Base-by-base conservation (phyloP, 2,888 invertebrate genomes). In the Drosophila hamatofila region DNA sequence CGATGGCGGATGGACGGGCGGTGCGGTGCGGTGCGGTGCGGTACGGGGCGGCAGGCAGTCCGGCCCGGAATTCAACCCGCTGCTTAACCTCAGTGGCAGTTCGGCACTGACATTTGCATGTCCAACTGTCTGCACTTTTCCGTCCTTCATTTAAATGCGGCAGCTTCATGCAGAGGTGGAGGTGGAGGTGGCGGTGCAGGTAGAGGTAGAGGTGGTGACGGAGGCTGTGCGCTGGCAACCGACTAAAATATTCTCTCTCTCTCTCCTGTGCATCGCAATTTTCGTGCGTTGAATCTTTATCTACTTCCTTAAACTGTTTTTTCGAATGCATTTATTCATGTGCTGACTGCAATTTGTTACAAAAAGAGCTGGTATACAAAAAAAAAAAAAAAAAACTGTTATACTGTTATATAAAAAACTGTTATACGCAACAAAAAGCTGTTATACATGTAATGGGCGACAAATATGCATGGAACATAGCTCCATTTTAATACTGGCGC, bases 91-190 rank as follows among this genome's bases (percentile, higher is more conserved):
- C 68, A 68, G 27, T 30, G 48, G 27, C 60, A 52, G 54, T 42
- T 56, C 67, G 75, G 72, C 76, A 75, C 79, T 90, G 79, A 78
- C 84, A 79, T 89, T 80, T 90, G 66, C 80, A 78, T 83, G 87
- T 88, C 75, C 85, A 78, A 88, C 75, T 88, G 86, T 77, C 83
- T 78, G 87, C 73, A 69, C 68, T 63, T 52, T 64, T 54, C 49
- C 64, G 37, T 49, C 78, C 57, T 89, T 84, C 87, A 89, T 89
- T 84, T 89, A 83, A 84, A 84, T 89, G 88, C 89, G 30, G 48
- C 16, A 75, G 69, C 76, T 63, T 65, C 44, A 27, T 27, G 27
- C 16, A 48, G 62, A 48, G 59, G 49, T 60, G 21, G 6, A 21
- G 21, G 12, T 1, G n/a, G 3, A 12, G 42, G 12, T 12, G 2